A percentile compares a stretch with the other conserved stretches of the same genome.
phyloP scores from a whole-genome alignment of 2,888 invertebrate genomes.

The Beris morrisii region DNA sequence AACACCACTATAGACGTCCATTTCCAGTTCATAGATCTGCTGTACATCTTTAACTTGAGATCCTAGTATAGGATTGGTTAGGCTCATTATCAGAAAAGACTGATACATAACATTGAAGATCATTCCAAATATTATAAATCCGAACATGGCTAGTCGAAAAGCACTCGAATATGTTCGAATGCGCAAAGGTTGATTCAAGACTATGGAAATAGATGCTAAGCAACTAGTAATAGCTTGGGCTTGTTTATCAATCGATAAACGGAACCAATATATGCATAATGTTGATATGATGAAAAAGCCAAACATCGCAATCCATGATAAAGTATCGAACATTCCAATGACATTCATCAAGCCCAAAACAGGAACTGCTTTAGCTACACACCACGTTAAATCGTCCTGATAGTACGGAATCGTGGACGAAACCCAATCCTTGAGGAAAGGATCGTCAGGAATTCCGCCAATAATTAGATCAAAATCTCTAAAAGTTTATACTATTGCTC shows the following conservation, averaged over 20 bases:
- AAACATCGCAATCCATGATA: conserved; percentile 3
- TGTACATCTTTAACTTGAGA: conserved; percentile 47
- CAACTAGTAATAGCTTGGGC: not conserved
- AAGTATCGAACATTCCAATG: conserved; percentile 37
- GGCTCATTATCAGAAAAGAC: conserved; percentile 50
- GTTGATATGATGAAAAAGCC: conserved; percentile 11
- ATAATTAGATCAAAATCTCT: conserved; percentile 52
- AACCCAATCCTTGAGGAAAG: conserved; percentile 48
- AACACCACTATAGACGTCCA: conserved; percentile 49
- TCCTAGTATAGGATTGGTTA: conserved; percentile 50
- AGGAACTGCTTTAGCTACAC: conserved; percentile 49
- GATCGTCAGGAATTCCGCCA: conserved; percentile 54
- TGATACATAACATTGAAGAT: conserved; percentile 52
- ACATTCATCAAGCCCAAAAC: conserved; percentile 50
- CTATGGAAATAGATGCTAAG: not conserved
- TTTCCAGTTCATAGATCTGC: conserved; percentile 46
- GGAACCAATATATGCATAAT: conserved; percentile 2
- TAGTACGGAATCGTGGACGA: conserved; percentile 52
- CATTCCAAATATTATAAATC: conserved; percentile 41
- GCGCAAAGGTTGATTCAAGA: conserved; percentile 27
- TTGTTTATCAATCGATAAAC: conserved; percentile 5
- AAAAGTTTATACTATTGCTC: not conserved
- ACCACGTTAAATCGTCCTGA: conserved; percentile 56
- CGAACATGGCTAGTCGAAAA: conserved; percentile 35
- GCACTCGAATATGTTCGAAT: conserved; percentile 8